Conservation (phyloP, 53 echinoderm and acorn worm species). For the Actinopyga echinites region DNA sequence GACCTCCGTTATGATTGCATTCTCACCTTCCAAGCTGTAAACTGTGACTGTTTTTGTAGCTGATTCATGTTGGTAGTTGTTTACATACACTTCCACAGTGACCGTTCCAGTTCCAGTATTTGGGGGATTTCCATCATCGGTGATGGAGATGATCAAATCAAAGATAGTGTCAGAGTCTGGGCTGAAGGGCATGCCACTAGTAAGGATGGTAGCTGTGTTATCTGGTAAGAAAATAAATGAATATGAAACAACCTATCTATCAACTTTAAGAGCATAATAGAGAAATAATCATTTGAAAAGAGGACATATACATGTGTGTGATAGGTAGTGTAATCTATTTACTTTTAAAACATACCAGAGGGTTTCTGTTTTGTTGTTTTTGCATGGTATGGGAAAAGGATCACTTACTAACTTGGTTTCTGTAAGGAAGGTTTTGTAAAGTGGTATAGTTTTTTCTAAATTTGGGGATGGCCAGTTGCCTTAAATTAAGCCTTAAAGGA, state of each 20-base stretch:
- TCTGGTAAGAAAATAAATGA: neutral
- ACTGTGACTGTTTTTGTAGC: conserved; percentile 75
- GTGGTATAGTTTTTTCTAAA: no score
- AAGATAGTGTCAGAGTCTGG: conserved; percentile 53
- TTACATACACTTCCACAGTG: conserved; percentile 53
- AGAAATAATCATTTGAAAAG: no score
- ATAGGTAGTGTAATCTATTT: no score
- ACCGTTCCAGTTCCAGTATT: conserved; percentile 51
- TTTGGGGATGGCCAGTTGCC: no score
- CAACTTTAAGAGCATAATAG: no score
- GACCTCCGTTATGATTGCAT: neutral
- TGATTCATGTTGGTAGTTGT: conserved; percentile 65
- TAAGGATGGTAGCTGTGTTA: neutral
- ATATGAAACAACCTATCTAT: neutral
- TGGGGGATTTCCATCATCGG: neutral
- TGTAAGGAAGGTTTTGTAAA: no score
- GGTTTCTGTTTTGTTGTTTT: no score
- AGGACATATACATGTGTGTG: no score
- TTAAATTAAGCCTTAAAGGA: no score
- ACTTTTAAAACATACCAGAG: no score
- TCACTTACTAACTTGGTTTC: no score
- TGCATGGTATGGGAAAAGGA: no score
- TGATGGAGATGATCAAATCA: conserved; percentile 49
- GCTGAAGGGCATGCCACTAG: conserved; percentile 21
- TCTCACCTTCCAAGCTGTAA: conserved; percentile 87